Conservation (phyloP, 2,888 invertebrate species). For the Torymus auratus region DNA sequence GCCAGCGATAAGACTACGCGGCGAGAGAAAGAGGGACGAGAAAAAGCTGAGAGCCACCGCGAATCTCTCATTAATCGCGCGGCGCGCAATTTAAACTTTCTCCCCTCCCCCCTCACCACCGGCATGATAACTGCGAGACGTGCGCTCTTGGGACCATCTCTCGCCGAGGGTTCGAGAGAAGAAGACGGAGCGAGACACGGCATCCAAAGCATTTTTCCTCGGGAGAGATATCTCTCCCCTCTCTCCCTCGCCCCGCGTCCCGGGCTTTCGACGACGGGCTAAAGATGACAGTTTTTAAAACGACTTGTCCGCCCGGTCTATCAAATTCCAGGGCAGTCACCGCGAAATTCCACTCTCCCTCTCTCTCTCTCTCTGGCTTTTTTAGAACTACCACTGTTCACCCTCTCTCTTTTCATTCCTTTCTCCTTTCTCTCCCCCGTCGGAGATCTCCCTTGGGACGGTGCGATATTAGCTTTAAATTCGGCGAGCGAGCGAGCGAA, state of each 20-base stretch:
- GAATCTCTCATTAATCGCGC: slow-evolving; percentile 50
- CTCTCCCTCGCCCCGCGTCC: slow-evolving; percentile 23
- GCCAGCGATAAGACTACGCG: background rate
- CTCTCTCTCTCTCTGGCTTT: slow-evolving; percentile 2
- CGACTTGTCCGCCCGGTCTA: slow-evolving; percentile 53
- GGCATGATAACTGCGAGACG: slow-evolving; percentile 37
- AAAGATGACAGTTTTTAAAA: slow-evolving; percentile 59
- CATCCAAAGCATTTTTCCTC: background rate
- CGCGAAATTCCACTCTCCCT: slow-evolving; percentile 44
- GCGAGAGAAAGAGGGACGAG: background rate
- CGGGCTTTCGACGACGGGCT: slow-evolving; percentile 24
- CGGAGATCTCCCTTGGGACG: slow-evolving; percentile 16
- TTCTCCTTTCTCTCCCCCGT: background rate
- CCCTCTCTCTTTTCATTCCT: background rate
- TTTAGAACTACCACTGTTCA: too few species aligned
- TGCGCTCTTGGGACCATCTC: slow-evolving; percentile 22
- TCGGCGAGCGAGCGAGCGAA: slow-evolving; percentile 6
- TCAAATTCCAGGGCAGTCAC: slow-evolving; percentile 56
- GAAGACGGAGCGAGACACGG: background rate
- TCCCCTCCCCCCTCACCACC: slow-evolving; percentile 8
- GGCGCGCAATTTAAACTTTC: slow-evolving; percentile 49
- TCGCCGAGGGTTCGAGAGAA: background rate
- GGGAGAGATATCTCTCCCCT: background rate
- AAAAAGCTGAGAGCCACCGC: background rate
- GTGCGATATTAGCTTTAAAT: slow-evolving; percentile 54